Percentiles rank a stretch among this genome's conserved stretches.
phyloP scores from a whole-genome alignment of 2,797 vertebrate species.

The Somateria mollissima region DNA sequence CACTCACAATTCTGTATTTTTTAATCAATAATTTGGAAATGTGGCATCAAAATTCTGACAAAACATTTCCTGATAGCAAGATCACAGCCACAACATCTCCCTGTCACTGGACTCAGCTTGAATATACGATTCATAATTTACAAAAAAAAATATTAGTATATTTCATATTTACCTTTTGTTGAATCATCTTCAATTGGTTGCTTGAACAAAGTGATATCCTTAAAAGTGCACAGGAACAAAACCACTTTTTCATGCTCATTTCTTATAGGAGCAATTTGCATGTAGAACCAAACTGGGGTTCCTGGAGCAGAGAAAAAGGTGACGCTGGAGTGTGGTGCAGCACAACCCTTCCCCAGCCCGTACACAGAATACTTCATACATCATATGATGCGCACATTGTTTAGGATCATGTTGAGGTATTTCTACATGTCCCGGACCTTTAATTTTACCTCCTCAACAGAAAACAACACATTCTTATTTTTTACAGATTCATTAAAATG shows the following conservation, averaged over 20 bases:
- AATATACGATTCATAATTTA: not conserved
- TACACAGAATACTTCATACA: not conserved
- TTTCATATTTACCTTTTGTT: conserved; percentile 87
- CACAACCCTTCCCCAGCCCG: not conserved
- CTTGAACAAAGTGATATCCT: conserved; percentile 97
- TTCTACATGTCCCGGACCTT: not conserved
- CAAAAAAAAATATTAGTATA: not conserved
- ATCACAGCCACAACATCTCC: not conserved
- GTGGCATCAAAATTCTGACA: not conserved
- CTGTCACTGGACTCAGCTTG: not conserved
- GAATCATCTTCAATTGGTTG: conserved; percentile 96
- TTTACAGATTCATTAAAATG: not conserved
- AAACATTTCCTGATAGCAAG: not conserved
- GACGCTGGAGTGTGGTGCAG: not conserved
- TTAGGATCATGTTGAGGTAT: not conserved
- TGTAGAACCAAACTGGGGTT: conserved; percentile 97
- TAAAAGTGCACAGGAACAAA: conserved; percentile 96
- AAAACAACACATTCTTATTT: not conserved
- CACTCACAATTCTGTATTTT: not conserved
- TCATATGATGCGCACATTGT: not conserved
- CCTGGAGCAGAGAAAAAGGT: conserved; percentile 77
- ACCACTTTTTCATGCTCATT: conserved; percentile 98
- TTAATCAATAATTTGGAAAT: not conserved
- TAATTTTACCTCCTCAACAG: not conserved
- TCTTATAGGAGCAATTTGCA: conserved; percentile 97